These are phyloP conservation scores for Cheilosia impressa DNA, from an alignment of 2,888 invertebrate genomes.

Conservation along the genomic window DNA sequence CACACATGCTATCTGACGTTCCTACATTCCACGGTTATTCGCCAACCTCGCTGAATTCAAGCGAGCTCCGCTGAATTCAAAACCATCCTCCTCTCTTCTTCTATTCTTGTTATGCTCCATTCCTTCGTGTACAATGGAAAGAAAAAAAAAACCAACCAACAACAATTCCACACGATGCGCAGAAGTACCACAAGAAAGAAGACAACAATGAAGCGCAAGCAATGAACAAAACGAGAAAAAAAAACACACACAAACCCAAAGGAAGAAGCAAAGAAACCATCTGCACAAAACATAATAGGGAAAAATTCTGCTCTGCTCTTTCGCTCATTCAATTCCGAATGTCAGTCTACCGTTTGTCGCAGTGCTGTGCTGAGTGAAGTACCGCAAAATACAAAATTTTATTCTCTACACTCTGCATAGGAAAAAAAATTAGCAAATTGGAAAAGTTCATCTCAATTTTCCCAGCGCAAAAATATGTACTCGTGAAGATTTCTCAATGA, in stretches of 20 bases:
- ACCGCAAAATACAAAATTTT: constrained; percentile 17
- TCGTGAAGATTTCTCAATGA: constrained; percentile 60
- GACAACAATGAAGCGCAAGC: constrained; percentile 69
- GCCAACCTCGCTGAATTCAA: constrained; percentile 35
- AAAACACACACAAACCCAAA: constrained; percentile 32
- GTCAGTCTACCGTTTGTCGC: constrained; percentile 76
- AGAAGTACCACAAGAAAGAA: constrained; percentile 59
- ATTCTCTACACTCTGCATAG: constrained; percentile 43
- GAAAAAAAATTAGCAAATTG: constrained; percentile 29
- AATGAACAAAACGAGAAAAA: constrained; percentile 20
- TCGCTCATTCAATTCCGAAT: constrained; percentile 63
- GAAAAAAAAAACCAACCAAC: constrained; percentile 19
- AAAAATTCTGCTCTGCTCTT: constrained; percentile 65
- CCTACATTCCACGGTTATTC: constrained; percentile 44
- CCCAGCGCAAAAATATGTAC: constrained; percentile 43
- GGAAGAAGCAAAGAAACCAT: constrained; percentile 59
- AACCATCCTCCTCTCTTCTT: constrained; percentile 17
- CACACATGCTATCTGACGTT: constrained; percentile 74
- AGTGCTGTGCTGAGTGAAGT: constrained; percentile 74
- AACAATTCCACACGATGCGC: constrained; percentile 39
- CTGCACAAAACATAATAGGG: constrained; percentile 56
- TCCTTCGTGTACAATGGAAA: constrained; percentile 13
- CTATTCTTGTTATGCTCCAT: constrained; percentile 39
- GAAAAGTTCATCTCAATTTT: constrained; percentile 16
- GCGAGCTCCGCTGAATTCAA: constrained; percentile 27